Conservation (phyloP, 1,140 invertebrate genomes). For the Parasteatoda tepidariorum region DNA sequence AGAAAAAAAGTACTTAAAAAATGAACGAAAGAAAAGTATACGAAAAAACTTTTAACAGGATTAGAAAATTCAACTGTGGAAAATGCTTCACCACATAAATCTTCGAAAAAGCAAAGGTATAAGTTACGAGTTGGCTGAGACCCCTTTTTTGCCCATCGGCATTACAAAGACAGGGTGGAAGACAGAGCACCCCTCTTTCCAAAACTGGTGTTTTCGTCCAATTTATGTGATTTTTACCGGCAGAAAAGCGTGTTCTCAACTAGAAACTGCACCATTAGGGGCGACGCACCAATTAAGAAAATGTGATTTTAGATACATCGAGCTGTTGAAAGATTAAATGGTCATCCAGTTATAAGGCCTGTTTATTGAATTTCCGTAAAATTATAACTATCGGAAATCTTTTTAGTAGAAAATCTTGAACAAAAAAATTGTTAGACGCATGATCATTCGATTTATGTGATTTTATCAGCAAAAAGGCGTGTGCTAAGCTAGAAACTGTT, state of each 20-base stretch:
- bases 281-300: background rate
- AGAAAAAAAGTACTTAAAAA: background rate
- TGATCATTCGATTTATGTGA: slow-evolving; percentile 38
- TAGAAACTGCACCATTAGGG: background rate
- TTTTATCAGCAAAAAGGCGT: background rate
- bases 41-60: slow-evolving; percentile 31
- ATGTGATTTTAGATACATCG: slow-evolving; percentile 1
- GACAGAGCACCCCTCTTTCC: background rate
- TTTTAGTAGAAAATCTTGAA: too few relatives aligned
- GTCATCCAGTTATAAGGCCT: too few relatives aligned
- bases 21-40: background rate
- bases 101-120: background rate
- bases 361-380: too few relatives aligned
- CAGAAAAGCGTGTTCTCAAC: background rate
- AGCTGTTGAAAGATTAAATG: background rate
- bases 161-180: slow-evolving; percentile 27
- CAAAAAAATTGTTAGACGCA: too few relatives aligned
- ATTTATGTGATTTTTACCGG: slow-evolving; percentile 20
- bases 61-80: slow-evolving; percentile 41
- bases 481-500: background rate
- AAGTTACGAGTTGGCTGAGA: slow-evolving; percentile 28
- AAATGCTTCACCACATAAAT: slow-evolving; percentile 54
- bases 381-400: too few relatives aligned
- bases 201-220: slow-evolving; percentile 40
- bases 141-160: slow-evolving; percentile 33